Evolutionary conservation across 2,888 invertebrate genomes (phyloP), one percentile per base, ranked within the genome.

Genomic region (Melolontha melolontha): DNA sequence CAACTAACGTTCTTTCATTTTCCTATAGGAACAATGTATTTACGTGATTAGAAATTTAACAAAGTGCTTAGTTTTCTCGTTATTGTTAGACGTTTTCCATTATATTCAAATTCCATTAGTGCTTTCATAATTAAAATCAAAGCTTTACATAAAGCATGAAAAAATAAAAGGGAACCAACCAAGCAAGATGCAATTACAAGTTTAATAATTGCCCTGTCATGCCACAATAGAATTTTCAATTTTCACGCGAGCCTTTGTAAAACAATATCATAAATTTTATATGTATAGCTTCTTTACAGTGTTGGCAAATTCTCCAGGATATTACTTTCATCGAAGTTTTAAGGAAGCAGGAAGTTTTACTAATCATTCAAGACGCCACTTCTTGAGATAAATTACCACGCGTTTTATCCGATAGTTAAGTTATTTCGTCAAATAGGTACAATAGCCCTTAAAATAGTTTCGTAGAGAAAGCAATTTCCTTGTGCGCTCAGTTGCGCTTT

Each of bases 61-160:
- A 14, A 44, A 44, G 44, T 44, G 14, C 34, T 6, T 5, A 44
- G 12, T n/a, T 34, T 8, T 29, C 34, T 34, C 6, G 10, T 51
- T n/a, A 2, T 12, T 29, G 12, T 10, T 11, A 50, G 22, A 27
- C 51, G n/a, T 27, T 27, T 51, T 29, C 29, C 29, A 51, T 51
- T 51, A 51, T n/a, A 12, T 12, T 29, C 29, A 29, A n/a, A 14
- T 51, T 11, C 4, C 51, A 51, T 27, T 12, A 29, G 51, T 51
- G n/a, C 27, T 51, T 29, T 2, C n/a, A 27, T 51, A 51, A 51
- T 51, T 51, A 51, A 51, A 51, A 51, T n/a, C n/a, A 12, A 51
- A 29, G 51, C 29, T 27, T 51, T 12, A 44, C 11, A 44, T 14
- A 14, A 44, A 5, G 27, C n/a, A 12, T 12, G 5, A 51, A 22